These are phyloP conservation scores for Xerus rutilus DNA, from an alignment of 2,797 vertebrate genomes.

Conservation along the genomic window DNA sequence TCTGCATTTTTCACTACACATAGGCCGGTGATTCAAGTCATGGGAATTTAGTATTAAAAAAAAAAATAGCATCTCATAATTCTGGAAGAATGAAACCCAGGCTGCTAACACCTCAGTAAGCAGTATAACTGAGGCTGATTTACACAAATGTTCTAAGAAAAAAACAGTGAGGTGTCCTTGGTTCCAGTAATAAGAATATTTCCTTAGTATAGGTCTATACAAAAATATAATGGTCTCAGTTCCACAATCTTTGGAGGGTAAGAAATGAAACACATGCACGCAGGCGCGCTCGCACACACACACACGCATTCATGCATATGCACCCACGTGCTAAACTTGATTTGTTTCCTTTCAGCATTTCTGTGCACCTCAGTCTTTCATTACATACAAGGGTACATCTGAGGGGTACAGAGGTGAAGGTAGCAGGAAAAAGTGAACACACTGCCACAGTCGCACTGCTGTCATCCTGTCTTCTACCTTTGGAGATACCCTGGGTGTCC, in stretches of 20 bases:
- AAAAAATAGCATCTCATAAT: background rate
- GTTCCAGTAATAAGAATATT: background rate
- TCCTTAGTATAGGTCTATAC: background rate
- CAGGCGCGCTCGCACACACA: background rate
- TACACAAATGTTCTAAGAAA: background rate
- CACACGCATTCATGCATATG: accelerated
- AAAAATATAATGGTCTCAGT: background rate
- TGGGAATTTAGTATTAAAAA: background rate
- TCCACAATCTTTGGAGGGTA: background rate
- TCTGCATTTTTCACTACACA: background rate
- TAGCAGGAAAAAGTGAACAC: background rate
- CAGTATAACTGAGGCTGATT: background rate
- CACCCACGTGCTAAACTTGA: background rate
- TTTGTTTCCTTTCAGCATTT: background rate
- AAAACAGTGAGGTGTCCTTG: background rate
- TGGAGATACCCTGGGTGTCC: background rate
- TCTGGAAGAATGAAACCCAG: background rate
- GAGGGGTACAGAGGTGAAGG: background rate
- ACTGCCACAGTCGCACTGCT: no score
- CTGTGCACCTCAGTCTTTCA: background rate
- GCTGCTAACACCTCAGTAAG: background rate
- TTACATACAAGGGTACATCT: background rate
- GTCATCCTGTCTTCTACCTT: background rate
- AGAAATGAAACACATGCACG: background rate
- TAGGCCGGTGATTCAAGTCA: background rate